phyloP scores from a whole-genome alignment of 2,797 vertebrate genomes.

The Ptychadena robeensis region DNA sequence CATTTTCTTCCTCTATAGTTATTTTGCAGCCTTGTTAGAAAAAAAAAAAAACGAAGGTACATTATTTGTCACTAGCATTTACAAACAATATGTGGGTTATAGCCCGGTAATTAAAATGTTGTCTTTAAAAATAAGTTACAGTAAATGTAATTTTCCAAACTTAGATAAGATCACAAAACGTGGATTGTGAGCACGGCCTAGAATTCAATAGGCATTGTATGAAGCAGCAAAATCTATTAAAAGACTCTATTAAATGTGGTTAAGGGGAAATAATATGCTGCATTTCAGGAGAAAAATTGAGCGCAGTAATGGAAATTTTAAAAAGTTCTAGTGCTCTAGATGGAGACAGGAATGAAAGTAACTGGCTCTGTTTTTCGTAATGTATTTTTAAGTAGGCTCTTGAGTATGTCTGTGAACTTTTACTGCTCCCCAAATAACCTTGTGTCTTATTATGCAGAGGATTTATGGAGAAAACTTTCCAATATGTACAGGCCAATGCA shows the following conservation, averaged over 20 bases:
- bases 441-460: slow-evolving; percentile 4
- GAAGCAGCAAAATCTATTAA: slow-evolving; percentile 31
- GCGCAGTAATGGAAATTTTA: slow-evolving; percentile 37
- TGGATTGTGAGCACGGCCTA: slow-evolving; percentile 29
- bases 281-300: slow-evolving; percentile 29
- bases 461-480: not conserved
- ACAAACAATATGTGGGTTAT: slow-evolving; percentile 55
- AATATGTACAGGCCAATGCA: not conserved
- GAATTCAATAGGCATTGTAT: slow-evolving; percentile 43
- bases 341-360: slow-evolving; percentile 20
- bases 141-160: slow-evolving; percentile 53
- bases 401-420: slow-evolving; percentile 28
- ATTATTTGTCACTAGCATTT: slow-evolving; percentile 17
- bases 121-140: slow-evolving; percentile 38
- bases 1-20: slow-evolving; percentile 3
- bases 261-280: slow-evolving; percentile 34
- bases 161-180: slow-evolving; percentile 41
- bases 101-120: slow-evolving; percentile 57
- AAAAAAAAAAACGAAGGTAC: slow-evolving; percentile 9
- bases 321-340: slow-evolving; percentile 28
- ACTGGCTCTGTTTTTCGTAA: slow-evolving; percentile 16
- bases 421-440: not conserved
- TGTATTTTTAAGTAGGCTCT: slow-evolving; percentile 32
- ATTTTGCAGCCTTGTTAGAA: not conserved
- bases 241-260: slow-evolving; percentile 47